Percentiles rank a stretch among this genome's conserved stretches.
Evolutionary conservation across 2,113 vertebrate genomes (phyloP).

Genomic region (Microcebus jonahi): DNA sequence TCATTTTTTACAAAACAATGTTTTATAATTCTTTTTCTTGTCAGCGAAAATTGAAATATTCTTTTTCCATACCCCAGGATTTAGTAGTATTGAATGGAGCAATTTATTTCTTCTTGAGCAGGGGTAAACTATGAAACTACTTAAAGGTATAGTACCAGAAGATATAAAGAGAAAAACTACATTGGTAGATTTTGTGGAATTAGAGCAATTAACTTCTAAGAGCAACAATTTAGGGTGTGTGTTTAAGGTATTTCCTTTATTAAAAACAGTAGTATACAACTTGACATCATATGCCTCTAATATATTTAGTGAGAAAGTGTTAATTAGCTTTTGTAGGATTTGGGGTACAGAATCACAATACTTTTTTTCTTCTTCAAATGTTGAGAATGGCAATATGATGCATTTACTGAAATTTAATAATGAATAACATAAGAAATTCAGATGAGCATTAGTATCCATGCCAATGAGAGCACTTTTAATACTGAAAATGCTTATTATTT

Average conservation of each 20-base stretch:
- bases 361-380: not conserved
- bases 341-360: not conserved
- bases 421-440: not conserved
- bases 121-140: not conserved
- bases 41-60: not conserved
- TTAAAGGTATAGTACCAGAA: not conserved
- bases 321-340: not conserved
- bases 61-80: not conserved
- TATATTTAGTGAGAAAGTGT: not conserved
- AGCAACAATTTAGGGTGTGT: not conserved
- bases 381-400: not conserved
- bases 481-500: not conserved
- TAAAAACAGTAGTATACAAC: slow-evolving; percentile 7
- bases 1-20: slow-evolving; percentile 54
- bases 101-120: slow-evolving; percentile 31
- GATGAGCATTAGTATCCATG: not conserved
- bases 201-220: slow-evolving; percentile 11
- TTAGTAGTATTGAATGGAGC: slow-evolving; percentile 33
- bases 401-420: slow-evolving; percentile 20
- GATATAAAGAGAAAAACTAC: not conserved
- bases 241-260: not conserved
- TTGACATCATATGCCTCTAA: not conserved
- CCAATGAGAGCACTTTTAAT: slow-evolving; percentile 14
- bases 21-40: slow-evolving; percentile 59
- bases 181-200: slow-evolving; percentile 9